A percentile compares a stretch with the other conserved stretches of the same genome.
Evolutionary conservation across 2,797 vertebrate species (phyloP).

Genomic region (Myripristis murdjan): DNA sequence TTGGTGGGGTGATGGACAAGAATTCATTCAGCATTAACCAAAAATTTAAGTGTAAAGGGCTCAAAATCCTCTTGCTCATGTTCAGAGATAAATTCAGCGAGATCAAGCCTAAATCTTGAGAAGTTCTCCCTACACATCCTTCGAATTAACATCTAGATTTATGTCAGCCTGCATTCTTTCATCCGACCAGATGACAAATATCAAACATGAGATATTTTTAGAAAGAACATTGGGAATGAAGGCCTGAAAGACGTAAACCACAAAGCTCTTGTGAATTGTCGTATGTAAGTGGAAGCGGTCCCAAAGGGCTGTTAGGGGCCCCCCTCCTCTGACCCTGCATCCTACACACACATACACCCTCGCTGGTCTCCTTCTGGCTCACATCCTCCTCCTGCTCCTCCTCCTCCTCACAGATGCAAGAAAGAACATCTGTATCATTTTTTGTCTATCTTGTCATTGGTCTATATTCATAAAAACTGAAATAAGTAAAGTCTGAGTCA

Average conservation of each 20-base stretch:
- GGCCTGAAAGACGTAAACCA: conserved; percentile 39
- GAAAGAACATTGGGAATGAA: conserved; percentile 49
- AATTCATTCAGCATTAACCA: neutral
- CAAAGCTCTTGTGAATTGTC: conserved; percentile 57
- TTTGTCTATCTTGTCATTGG: too few relatives aligned
- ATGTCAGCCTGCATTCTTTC: conserved; percentile 10
- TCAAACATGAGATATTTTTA: conserved; percentile 56
- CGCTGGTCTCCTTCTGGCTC: conserved; percentile 8
- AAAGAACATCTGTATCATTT: too few relatives aligned
- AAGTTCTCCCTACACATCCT: too few relatives aligned
- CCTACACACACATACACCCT: conserved; percentile 16
- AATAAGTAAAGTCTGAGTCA: neutral
- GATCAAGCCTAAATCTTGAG: neutral
- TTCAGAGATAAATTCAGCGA: neutral
- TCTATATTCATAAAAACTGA: conserved; percentile 5
- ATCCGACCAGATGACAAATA: conserved; percentile 14
- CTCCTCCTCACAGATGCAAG: conserved; percentile 27
- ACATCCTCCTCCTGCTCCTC: too few relatives aligned
- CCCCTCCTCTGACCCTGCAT: conserved; percentile 7
- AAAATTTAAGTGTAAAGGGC: neutral
- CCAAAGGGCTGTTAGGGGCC: conserved; percentile 26
- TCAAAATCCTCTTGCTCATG: neutral
- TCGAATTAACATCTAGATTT: neutral
- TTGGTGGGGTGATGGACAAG: neutral
- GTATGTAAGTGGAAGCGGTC: conserved; percentile 47